phyloP scores from a whole-genome alignment of 1,140 invertebrate genomes.

The Penaeus japonicus region DNA sequence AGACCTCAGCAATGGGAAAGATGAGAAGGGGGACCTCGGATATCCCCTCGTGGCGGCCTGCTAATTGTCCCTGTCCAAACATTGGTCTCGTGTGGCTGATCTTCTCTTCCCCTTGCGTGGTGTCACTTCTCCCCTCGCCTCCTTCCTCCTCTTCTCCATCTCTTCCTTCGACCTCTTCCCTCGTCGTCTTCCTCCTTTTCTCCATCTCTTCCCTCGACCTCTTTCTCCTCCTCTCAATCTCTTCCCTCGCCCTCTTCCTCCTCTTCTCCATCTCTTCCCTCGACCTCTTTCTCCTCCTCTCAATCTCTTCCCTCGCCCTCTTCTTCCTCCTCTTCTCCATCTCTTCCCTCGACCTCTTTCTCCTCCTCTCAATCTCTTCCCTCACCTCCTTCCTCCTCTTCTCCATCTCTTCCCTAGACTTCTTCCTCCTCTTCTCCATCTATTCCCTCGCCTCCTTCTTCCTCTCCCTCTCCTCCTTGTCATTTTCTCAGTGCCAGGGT shows the following conservation, averaged over 20 bases:
- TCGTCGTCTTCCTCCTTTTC: neutral
- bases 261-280: neutral
- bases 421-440: neutral
- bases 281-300: neutral
- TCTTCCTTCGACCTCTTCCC: neutral
- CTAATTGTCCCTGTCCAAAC: constrained; percentile 42
- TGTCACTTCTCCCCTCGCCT: neutral
- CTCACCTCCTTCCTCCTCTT: neutral
- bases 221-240: neutral
- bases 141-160: neutral
- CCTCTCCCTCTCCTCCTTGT: neutral
- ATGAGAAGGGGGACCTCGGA: constrained; percentile 3
- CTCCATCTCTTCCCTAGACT: neutral
- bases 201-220: neutral
- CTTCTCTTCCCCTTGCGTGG: neutral
- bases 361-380: neutral
- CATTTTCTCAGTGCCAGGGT: neutral
- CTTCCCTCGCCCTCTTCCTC: neutral
- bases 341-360: neutral
- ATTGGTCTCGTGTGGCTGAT: neutral
- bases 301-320: neutral
- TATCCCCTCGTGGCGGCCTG: constrained; percentile 11
- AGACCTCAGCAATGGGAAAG: neutral
- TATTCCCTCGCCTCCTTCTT: too few species aligned
- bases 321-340: neutral